Conservation (phyloP, 2,797 vertebrate species). For the Gastrophryne carolinensis region DNA sequence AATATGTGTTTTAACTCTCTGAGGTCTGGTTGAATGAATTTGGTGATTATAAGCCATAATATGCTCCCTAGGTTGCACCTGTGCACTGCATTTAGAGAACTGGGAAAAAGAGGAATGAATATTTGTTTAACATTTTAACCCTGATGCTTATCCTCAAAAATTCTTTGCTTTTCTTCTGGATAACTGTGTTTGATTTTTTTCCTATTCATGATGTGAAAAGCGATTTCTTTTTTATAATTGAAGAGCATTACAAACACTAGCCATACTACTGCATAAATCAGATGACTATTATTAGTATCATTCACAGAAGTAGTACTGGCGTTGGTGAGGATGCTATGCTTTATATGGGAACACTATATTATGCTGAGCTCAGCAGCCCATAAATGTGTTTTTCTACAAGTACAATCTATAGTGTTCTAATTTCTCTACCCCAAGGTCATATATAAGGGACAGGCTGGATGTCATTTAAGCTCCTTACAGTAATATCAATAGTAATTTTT, state of each 20-base stretch:
- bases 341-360: background rate
- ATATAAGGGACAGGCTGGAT: too few species aligned
- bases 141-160: slow-evolving; percentile 71
- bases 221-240: too few species aligned
- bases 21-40: slow-evolving; percentile 80
- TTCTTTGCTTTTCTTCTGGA: slow-evolving; percentile 58
- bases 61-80: slow-evolving; percentile 75
- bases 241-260: too few species aligned
- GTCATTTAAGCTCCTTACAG: too few species aligned
- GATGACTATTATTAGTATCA: background rate
- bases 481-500: too few species aligned
- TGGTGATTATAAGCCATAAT: slow-evolving; percentile 79
- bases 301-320: background rate
- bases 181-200: slow-evolving; percentile 60
- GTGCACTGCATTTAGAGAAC: slow-evolving; percentile 77
- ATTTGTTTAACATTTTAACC: slow-evolving; percentile 79
- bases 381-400: too few species aligned
- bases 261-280: too few species aligned
- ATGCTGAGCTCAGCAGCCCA: background rate
- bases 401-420: too few species aligned
- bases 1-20: slow-evolving; percentile 84
- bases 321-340: background rate
- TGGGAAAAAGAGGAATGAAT: slow-evolving; percentile 74
- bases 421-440: too few species aligned
- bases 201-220: slow-evolving; percentile 5